phyloP scores from a whole-genome alignment of 2,797 vertebrate genomes.

The Amblyopsis hoosieri region DNA sequence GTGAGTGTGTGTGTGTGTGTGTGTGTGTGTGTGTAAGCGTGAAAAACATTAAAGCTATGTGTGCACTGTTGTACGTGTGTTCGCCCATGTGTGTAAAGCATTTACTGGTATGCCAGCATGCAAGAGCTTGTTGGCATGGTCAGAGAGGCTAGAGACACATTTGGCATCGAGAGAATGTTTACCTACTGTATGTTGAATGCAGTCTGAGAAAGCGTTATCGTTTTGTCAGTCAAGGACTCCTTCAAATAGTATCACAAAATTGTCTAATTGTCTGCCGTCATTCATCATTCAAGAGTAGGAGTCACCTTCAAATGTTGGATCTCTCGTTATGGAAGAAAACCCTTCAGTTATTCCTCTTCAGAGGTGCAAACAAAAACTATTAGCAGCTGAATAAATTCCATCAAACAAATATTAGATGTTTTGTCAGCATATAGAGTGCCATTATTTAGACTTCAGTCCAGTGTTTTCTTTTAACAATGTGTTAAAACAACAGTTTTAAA shows the following conservation, averaged over 20 bases:
- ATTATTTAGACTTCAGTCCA: background rate
- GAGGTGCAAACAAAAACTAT: slow-evolving; percentile 1
- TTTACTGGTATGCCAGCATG: background rate
- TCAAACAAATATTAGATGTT: background rate
- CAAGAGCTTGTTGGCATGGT: slow-evolving; percentile 13
- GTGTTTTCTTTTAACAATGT: background rate
- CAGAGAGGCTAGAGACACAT: slow-evolving; percentile 13
- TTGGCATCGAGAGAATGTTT: background rate
- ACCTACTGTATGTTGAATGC: background rate
- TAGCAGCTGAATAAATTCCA: background rate
- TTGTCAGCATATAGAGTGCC: background rate
- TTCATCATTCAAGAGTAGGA: background rate
- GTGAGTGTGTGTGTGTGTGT: slow-evolving; percentile 6
- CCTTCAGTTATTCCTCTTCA: background rate
- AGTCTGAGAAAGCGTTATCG: background rate
- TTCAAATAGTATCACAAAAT: background rate
- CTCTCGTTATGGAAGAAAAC: background rate
- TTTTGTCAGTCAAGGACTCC: background rate
- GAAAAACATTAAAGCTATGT: background rate
- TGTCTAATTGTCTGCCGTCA: background rate
- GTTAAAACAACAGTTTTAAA: background rate
- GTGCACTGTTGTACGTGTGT: background rate
- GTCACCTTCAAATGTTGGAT: background rate
- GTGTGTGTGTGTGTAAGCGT: slow-evolving; percentile 2
- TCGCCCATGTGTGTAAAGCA: background rate